phyloP scores from a whole-genome alignment of 2,797 vertebrate species.

The Eremophila alpestris region DNA sequence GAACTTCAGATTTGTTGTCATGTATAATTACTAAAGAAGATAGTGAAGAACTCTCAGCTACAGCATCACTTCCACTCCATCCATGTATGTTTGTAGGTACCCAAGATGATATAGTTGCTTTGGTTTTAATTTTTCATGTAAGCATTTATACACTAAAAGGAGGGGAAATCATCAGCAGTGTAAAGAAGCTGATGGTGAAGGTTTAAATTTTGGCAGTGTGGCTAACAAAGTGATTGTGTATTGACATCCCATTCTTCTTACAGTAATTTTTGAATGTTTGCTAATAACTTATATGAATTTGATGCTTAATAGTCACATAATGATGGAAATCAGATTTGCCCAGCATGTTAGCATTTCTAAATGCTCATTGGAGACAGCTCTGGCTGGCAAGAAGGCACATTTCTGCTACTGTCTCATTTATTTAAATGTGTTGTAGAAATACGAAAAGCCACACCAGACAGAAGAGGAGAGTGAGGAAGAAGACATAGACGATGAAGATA shows the following conservation, averaged over 20 bases:
- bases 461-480: constrained; percentile 86
- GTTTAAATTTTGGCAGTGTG: not conserved
- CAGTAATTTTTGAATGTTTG: not conserved
- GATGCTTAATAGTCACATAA: not conserved
- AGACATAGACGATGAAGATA: constrained; percentile 82
- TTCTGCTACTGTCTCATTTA: not conserved
- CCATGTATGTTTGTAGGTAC: not conserved
- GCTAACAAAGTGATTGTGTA: not conserved
- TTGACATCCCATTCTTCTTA: not conserved
- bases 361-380: not conserved
- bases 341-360: not conserved
- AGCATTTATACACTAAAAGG: not conserved
- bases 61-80: not conserved
- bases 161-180: not conserved
- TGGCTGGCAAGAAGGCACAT: not conserved
- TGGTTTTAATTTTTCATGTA: not conserved
- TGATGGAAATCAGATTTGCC: not conserved
- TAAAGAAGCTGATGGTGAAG: not conserved
- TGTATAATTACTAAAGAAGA: not conserved
- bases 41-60: not conserved
- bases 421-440: constrained; percentile 77
- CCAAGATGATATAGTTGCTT: not conserved
- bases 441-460: constrained; percentile 78
- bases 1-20: not conserved
- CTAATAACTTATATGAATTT: not conserved